Conservation (phyloP, 2,113 vertebrate genomes). For the Bungarus multicinctus region DNA sequence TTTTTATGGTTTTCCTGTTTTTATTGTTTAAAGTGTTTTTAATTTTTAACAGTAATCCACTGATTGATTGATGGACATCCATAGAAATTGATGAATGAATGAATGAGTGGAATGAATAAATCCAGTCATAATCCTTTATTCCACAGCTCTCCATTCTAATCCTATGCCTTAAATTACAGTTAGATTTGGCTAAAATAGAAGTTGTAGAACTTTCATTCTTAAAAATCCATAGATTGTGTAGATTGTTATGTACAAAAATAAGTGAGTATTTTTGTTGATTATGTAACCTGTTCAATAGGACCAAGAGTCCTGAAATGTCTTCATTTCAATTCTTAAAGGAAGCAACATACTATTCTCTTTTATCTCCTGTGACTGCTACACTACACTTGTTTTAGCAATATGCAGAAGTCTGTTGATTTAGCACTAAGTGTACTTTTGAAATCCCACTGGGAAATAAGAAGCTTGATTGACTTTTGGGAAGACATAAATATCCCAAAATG, state of each 20-base stretch:
- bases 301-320: not conserved
- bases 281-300: not conserved
- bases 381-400: not conserved
- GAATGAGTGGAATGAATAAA: not conserved
- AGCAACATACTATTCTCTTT: not conserved
- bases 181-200: not conserved
- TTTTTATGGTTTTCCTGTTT: not conserved
- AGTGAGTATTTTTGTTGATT: not conserved
- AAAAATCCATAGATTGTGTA: not conserved
- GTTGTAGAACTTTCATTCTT: not conserved
- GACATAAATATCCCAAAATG: not conserved
- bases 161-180: not conserved
- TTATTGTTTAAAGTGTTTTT: not conserved
- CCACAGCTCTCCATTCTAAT: too few relatives aligned
- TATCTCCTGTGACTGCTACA: not conserved
- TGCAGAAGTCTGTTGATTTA: not conserved
- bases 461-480: not conserved
- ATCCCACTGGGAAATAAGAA: not conserved
- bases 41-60: not conserved
- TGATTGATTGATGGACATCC: not conserved
- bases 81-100: not conserved
- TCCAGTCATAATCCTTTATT: not conserved
- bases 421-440: slow-evolving; percentile 3
- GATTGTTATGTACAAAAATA: not conserved
- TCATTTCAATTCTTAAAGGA: not conserved